Percentiles rank a stretch among this genome's conserved stretches.
These are phyloP conservation scores for Drosophila seguyi DNA, from an alignment of 1,140 invertebrate species.

Conservation along the genomic window DNA sequence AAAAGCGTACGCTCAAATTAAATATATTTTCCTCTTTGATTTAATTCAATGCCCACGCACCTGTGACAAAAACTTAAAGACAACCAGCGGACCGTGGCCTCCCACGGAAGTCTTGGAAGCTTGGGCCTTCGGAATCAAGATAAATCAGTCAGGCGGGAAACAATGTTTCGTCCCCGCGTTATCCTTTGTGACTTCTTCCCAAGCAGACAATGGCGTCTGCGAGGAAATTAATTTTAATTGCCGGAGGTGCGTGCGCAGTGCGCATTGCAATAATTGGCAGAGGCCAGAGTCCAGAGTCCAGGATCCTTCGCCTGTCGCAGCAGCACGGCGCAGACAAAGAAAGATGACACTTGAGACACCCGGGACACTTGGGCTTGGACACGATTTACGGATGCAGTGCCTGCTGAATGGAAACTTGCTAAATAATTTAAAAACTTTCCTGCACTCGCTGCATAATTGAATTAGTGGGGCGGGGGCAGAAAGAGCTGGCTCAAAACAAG, in stretches of 20 bases:
- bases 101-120: background rate
- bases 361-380: conserved; percentile 30
- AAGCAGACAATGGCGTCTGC: conserved; percentile 57
- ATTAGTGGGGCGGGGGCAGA: no score
- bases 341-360: conserved; percentile 74
- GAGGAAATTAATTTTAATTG: conserved; percentile 74
- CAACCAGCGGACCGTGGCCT: conserved; percentile 10
- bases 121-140: conserved; percentile 33
- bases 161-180: conserved; percentile 36
- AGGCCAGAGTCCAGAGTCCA: no score
- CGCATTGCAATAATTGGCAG: conserved; percentile 52
- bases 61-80: conserved; percentile 18
- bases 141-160: conserved; percentile 52
- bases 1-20: background rate
- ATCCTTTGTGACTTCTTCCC: conserved; percentile 29
- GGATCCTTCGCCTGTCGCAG: conserved; percentile 9
- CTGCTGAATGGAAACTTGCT: conserved; percentile 47
- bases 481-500: no score
- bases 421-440: no score
- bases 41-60: background rate
- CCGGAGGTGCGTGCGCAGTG: conserved; percentile 58
- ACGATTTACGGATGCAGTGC: conserved; percentile 52
- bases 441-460: no score
- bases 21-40: background rate
- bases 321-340: conserved; percentile 46